Conservation (phyloP, 1,140 invertebrate genomes). For the Aphidius ervi region DNA sequence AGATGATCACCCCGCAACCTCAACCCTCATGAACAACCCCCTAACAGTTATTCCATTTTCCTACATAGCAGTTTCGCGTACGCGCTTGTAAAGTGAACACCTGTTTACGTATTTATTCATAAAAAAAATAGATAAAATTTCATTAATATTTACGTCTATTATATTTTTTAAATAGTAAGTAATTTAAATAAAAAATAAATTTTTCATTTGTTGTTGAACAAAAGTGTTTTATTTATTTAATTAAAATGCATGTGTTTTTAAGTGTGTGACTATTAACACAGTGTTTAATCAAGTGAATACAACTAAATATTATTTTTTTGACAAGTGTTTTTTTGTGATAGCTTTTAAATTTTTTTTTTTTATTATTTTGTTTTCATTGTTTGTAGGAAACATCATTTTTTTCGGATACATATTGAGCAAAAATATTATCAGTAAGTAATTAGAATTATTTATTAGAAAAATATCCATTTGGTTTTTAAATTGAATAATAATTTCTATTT, state of each 20-base stretch:
- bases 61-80: conserved; percentile 10
- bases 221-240: no score
- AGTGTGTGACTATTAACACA: no score
- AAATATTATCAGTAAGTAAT: background rate
- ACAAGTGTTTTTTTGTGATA: background rate
- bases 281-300: conserved; percentile 7
- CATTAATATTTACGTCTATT: no score
- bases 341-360: background rate
- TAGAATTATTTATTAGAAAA: background rate
- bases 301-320: background rate
- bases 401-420: background rate
- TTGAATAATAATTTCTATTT: no score
- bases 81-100: conserved; percentile 11
- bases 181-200: no score
- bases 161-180: no score
- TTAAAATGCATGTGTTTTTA: no score
- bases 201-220: no score
- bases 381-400: background rate
- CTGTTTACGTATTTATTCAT: background rate
- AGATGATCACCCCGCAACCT: conserved; percentile 1
- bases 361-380: background rate
- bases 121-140: background rate
- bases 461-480: background rate
- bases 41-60: background rate
- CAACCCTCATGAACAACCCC: background rate